Evolutionary conservation across 2,113 vertebrate species (phyloP), one percentile per base, ranked within the genome.

Genomic region (Embiotoca jacksoni): DNA sequence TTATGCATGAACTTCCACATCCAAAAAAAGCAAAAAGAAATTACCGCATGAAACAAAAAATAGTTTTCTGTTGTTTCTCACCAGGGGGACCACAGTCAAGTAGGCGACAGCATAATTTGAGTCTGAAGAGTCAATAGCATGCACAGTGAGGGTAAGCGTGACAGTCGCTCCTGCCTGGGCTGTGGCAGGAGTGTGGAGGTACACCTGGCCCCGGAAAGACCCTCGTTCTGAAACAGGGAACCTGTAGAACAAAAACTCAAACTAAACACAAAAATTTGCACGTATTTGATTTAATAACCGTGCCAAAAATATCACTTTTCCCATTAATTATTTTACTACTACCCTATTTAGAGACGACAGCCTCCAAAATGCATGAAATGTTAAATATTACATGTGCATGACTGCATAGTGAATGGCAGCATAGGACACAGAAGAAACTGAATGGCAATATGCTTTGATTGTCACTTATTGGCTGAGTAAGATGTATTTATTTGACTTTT

Each of bases 91-190:
- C 31, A 97, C 94, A 10, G 92, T 92, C 35, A 97, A 81, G 69
- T 92, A 92, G 31, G 92, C 84, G 77, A 96, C 95, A n/a, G 94
- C 94, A 13, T 95, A 94, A 71, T 93, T 94, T 35, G 91, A 78
- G 7, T 93, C 92, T 5, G 87, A 57, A 0, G 89, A 88, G 73
- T 95, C 67, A 11, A 77, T 61, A 10, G 70, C 76, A 8, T 61
- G 72, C 2, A 94, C 93, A 0, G 91, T 93, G 56, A 96, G 92
- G 0, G 94, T 95, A 32, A 96, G 89, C 0, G 82, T 93, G 61
- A 96, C 92, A 2, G 92, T 82, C 0, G 79, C 88, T 37, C 94
- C 92, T 0, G 88, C 83, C 36, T 75, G 47, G 2, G 93, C 93
- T 2, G 82, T 81, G 1, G 80, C 75, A 0, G 96, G 94, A 6